Percentiles rank a stretch among this genome's conserved stretches.
These are phyloP conservation scores for Gallinago nigripennis DNA, from an alignment of 2,797 vertebrate genomes.

Conservation along the genomic window DNA sequence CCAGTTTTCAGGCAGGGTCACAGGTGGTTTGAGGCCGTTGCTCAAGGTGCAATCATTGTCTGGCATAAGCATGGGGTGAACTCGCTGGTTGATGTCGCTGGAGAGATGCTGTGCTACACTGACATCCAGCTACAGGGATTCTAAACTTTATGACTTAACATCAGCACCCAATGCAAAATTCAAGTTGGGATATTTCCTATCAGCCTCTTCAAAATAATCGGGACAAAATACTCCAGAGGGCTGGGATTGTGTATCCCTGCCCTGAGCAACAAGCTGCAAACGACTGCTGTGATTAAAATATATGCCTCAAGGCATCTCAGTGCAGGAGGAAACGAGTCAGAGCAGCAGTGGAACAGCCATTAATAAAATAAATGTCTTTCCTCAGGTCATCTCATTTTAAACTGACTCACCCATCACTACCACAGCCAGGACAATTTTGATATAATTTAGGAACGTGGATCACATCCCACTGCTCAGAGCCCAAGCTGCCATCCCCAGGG, in stretches of 20 bases:
- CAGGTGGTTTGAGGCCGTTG: background rate
- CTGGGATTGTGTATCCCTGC: background rate
- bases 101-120: background rate
- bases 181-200: background rate
- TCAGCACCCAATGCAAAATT: background rate
- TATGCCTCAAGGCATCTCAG: background rate
- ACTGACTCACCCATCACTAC: background rate
- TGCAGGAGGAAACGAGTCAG: background rate
- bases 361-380: background rate
- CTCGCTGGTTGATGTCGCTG: fast-evolving
- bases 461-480: background rate
- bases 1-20: background rate
- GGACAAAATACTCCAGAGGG: background rate
- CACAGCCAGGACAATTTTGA: background rate
- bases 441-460: background rate
- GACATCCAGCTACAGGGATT: background rate
- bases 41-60: background rate
- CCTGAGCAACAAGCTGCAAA: background rate
- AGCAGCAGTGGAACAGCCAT: background rate
- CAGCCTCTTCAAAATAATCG: background rate
- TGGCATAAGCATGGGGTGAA: fast-evolving
- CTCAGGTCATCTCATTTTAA: background rate
- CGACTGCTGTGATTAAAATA: background rate
- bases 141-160: background rate
- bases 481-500: background rate